Conservation (phyloP, 2,113 vertebrate genomes). For the Hypanus sabinus region DNA sequence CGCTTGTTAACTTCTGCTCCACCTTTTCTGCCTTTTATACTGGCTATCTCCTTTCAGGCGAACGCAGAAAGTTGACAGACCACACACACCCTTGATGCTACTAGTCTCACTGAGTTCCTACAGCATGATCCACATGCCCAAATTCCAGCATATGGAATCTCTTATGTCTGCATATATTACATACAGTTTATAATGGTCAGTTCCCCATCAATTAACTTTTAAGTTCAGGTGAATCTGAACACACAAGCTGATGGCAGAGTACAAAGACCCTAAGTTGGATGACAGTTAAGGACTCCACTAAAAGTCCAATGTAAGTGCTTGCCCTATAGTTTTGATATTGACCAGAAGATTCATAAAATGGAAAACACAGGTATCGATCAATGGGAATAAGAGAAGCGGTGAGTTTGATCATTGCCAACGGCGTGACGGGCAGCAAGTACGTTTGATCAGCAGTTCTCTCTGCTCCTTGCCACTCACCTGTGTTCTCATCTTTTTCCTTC, state of each 20-base stretch:
- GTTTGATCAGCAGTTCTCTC: background rate
- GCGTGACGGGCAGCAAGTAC: no score
- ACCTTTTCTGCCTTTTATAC: no score
- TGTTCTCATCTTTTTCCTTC: background rate
- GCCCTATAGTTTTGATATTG: background rate
- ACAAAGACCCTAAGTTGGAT: background rate
- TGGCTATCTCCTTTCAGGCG: no score
- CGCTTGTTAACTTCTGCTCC: no score
- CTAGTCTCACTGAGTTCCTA: no score
- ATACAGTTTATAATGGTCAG: background rate
- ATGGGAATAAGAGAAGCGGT: background rate
- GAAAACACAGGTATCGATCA: background rate
- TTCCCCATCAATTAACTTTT: background rate
- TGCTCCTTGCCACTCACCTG: background rate
- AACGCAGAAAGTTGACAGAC: no score
- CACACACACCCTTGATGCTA: no score
- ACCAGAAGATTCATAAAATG: background rate
- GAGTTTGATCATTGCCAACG: no score
- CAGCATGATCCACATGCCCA: no score
- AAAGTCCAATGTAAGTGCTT: background rate
- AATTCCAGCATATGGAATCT: no score
- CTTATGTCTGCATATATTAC: no score
- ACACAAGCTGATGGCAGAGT: background rate
- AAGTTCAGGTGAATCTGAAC: background rate
- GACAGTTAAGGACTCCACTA: background rate